Evolutionary conservation across 2,888 invertebrate genomes (phyloP).

Genomic region (Drosophila basisetae): DNA sequence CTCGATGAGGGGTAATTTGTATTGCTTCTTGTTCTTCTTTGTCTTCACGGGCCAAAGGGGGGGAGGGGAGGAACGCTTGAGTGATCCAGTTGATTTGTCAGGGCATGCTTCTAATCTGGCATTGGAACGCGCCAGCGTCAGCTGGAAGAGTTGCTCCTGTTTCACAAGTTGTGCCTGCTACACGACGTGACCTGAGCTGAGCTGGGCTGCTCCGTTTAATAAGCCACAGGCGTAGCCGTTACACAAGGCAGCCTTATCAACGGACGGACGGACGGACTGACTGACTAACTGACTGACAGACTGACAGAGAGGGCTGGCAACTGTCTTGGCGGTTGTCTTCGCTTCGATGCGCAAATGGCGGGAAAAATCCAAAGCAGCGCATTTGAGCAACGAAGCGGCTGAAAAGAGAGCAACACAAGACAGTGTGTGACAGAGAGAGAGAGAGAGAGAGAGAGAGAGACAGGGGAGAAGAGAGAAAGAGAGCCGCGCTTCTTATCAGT

Average conservation of each 20-base stretch:
- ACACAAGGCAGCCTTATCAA: slow-evolving; percentile 41
- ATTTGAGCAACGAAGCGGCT: slow-evolving; percentile 1
- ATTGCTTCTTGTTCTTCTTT: slow-evolving; percentile 33
- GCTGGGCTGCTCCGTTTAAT: slow-evolving; percentile 38
- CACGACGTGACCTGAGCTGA: not conserved
- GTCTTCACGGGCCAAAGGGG: slow-evolving; percentile 4
- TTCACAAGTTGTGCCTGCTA: not conserved
- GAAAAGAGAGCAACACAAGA: not conserved
- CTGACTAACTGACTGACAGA: not conserved
- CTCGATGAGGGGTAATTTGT: slow-evolving; percentile 36
- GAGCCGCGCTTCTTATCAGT: slow-evolving; percentile 36
- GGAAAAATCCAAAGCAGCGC: slow-evolving; percentile 62
- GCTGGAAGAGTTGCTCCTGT: slow-evolving; percentile 63
- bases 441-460: not conserved
- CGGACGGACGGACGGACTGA: not conserved
- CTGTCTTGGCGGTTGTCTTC: slow-evolving; percentile 69
- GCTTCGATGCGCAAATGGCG: slow-evolving; percentile 77
- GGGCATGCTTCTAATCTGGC: slow-evolving; percentile 55
- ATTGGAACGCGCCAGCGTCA: slow-evolving; percentile 62
- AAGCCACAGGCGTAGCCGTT: slow-evolving; percentile 57
- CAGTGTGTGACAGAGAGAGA: not conserved
- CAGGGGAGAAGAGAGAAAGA: not conserved
- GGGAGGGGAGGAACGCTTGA: slow-evolving; percentile 53
- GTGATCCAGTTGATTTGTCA: slow-evolving; percentile 70
- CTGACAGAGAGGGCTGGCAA: slow-evolving; percentile 8